phyloP scores from a whole-genome alignment of 2,113 vertebrate genomes.

The Mola mola region DNA sequence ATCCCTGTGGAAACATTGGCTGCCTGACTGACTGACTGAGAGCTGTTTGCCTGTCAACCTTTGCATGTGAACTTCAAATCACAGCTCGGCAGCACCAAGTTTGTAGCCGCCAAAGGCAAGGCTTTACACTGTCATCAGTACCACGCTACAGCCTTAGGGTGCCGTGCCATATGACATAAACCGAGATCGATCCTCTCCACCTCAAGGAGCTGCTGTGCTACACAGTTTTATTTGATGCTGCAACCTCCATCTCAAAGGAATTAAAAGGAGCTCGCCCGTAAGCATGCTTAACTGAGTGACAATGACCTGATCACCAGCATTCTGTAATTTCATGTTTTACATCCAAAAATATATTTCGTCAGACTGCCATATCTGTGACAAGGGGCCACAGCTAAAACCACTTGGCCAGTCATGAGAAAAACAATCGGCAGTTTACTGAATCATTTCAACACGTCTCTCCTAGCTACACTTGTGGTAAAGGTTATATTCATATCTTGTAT shows the following conservation, averaged over 20 bases:
- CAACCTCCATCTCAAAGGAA: constrained; percentile 58
- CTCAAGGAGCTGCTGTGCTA: constrained; percentile 74
- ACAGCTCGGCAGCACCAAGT: constrained; percentile 69
- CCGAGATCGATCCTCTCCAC: constrained; percentile 76
- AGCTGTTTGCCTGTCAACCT: constrained; percentile 79
- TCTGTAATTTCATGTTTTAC: constrained; percentile 22
- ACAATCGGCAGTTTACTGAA: too few species aligned
- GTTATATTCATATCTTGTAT: constrained; percentile 3
- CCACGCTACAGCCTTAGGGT: constrained; percentile 77
- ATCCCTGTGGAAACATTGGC: constrained; percentile 60
- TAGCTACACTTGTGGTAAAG: neutral
- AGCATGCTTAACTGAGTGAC: constrained; percentile 50
- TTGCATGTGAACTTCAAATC: constrained; percentile 80
- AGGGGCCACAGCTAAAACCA: too few species aligned
- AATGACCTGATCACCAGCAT: constrained; percentile 51
- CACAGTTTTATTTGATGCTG: constrained; percentile 60
- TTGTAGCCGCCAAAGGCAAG: constrained; percentile 81
- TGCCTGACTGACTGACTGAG: constrained; percentile 71
- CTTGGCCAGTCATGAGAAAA: too few species aligned
- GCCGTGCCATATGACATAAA: constrained; percentile 79
- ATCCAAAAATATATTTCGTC: constrained; percentile 5
- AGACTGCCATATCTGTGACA: neutral
- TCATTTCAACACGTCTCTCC: too few species aligned
- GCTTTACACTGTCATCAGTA: constrained; percentile 80
- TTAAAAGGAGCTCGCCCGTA: constrained; percentile 46